Base-by-base conservation (phyloP, 2,797 vertebrate species). In the Pagetopsis macropterus region DNA sequence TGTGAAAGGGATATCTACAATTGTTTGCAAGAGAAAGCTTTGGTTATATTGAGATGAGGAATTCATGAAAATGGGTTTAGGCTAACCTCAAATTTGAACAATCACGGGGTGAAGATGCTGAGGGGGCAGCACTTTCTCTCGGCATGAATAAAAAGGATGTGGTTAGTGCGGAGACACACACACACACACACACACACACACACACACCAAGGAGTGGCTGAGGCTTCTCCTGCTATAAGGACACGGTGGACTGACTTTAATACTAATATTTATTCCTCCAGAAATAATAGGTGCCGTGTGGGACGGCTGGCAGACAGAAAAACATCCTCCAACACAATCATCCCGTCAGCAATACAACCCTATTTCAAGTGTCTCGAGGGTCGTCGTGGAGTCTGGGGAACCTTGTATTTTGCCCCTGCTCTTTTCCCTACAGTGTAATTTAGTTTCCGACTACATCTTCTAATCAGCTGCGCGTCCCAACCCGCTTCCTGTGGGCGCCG, bases 91-190 rank as follows among this genome's bases (percentile, higher is more conserved):
- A 65, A 73, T 61, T 69, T 27, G n/a, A 56, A 51, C 66, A 78
- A 77, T 80, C 48, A 37, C 60, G 41, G 79, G 49, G 51, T 64
- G 33, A 72, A 61, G 76, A 76, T 72, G 63, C 68, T 9, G 68
- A 85, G 40, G 10, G 46, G 71, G 41, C 73, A 60, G 84, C 65
- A 59, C 66, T 84, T 86, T 87, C 82, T 71, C 84, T 87, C 79
- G 40, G 88, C 83, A 82, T 83, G 88, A 89, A 89, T 81, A 88
- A 86, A 54, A 82, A 78, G 86, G 87, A 83, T 89, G 91, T 88
- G 91, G 91, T 88, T 44, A 72, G 83, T 77, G 70, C 64, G 66
- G 71, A 84, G 81, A 73, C 23, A 23, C 23, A 23, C 23, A 23
- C 23, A 23, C 23, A 23, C 23, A 23, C 23, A 23, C 23, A 23